phyloP scores from a whole-genome alignment of 2,797 vertebrate species.

The Betta splendens region DNA sequence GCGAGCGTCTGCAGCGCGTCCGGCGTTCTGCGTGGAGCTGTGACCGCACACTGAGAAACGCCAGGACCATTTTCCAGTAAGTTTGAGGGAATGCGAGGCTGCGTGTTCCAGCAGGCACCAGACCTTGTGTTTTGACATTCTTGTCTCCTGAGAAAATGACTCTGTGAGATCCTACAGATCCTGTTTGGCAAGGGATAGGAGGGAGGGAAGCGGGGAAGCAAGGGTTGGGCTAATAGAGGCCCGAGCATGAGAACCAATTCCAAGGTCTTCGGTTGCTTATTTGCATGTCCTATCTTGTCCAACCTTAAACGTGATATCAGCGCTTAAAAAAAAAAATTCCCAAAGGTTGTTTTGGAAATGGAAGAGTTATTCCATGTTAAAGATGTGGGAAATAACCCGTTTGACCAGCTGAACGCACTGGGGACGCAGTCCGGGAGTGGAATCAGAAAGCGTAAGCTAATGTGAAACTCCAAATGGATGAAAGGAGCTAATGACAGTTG shows the following conservation, averaged over 20 bases:
- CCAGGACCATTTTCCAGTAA: constrained; percentile 63
- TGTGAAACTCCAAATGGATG: constrained; percentile 2
- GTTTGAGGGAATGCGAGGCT: constrained; percentile 64
- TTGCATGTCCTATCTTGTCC: constrained; percentile 80
- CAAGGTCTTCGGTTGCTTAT: constrained; percentile 76
- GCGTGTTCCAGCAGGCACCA: constrained; percentile 75
- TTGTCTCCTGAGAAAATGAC: constrained; percentile 83
- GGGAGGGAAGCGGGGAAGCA: constrained; percentile 71
- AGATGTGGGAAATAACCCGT: constrained; percentile 9
- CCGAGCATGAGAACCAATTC: constrained; percentile 74
- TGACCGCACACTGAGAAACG: constrained; percentile 56
- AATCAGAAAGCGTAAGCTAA: not conserved
- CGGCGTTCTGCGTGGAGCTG: constrained; percentile 11
- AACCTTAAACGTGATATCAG: constrained; percentile 53
- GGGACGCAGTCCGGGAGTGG: not conserved
- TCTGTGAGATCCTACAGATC: constrained; percentile 83
- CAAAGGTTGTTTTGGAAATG: constrained; percentile 33
- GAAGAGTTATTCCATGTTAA: constrained; percentile 10
- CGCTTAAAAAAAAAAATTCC: constrained; percentile 33
- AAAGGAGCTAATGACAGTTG: not conserved
- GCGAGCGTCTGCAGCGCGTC: constrained; percentile 48
- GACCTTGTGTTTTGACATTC: constrained; percentile 79
- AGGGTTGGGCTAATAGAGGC: constrained; percentile 72
- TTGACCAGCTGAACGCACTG: constrained; percentile 3
- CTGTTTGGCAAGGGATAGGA: constrained; percentile 82